phyloP scores from a whole-genome alignment of 2,888 invertebrate genomes.

The Drosophila mayaguana region DNA sequence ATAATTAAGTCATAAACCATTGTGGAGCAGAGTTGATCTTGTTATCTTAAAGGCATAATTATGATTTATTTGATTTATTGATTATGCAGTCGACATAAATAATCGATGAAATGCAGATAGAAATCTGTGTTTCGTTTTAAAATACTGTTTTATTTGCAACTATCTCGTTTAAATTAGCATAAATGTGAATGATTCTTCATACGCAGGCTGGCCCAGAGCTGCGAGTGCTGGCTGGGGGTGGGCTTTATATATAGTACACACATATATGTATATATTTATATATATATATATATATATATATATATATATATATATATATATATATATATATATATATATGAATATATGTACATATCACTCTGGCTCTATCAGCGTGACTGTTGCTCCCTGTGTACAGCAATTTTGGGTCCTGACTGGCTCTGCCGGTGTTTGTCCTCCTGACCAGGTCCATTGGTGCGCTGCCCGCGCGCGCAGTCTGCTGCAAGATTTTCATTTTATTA shows the following conservation, averaged over 20 bases:
- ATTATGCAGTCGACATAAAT: neutral
- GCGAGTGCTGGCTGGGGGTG: neutral
- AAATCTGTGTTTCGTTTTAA: too few relatives aligned
- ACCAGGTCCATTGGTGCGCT: constrained; percentile 26
- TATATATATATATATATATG: neutral
- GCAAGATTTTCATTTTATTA: constrained; percentile 33
- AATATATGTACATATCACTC: neutral
- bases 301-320: neutral
- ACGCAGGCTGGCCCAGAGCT: neutral
- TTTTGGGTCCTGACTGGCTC: constrained; percentile 26
- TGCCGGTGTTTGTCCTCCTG: constrained; percentile 24
- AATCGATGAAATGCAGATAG: neutral
- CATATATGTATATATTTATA: neutral
- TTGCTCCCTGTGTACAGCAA: constrained; percentile 42
- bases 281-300: neutral
- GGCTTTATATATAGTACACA: neutral
- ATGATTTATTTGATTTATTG: neutral
- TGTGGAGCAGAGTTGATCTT: neutral
- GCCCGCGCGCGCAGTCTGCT: constrained; percentile 5
- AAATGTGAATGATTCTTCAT: constrained; percentile 42
- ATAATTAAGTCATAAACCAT: neutral
- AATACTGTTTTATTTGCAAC: too few relatives aligned
- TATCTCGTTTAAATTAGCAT: too few relatives aligned
- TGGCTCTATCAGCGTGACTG: constrained; percentile 14
- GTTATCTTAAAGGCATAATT: neutral